Evolutionary conservation across 2,888 invertebrate genomes (phyloP).

Genomic region (Opisthograptis luteolata): DNA sequence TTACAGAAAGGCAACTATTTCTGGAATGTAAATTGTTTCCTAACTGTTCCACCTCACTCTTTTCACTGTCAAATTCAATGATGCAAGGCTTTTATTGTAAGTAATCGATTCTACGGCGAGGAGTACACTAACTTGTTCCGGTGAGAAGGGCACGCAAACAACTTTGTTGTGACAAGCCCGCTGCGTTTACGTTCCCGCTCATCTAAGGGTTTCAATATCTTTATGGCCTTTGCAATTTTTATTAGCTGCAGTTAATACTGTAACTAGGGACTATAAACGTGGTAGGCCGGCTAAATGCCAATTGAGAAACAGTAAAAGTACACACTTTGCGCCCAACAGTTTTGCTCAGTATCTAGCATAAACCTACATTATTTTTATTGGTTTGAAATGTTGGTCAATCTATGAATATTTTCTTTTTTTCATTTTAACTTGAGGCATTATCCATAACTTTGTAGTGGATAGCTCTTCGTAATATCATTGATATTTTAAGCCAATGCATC

Average conservation of each 20-base stretch:
- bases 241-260: neutral
- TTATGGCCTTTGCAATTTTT: neutral
- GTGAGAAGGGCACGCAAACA: constrained; percentile 8
- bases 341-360: neutral
- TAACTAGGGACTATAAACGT: neutral
- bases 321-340: neutral
- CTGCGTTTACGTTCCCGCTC: neutral
- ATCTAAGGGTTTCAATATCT: neutral
- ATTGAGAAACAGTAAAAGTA: constrained; percentile 1
- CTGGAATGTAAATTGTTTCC: constrained; percentile 17
- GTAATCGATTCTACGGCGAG: constrained; percentile 17
- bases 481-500: too few species aligned
- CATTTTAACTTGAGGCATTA: too few species aligned
- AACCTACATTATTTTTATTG: neutral
- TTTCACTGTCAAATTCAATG: constrained; percentile 33
- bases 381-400: too few species aligned
- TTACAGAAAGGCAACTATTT: constrained; percentile 18
- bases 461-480: too few species aligned
- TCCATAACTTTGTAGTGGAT: too few species aligned
- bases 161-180: constrained; percentile 1
- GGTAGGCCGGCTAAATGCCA: neutral
- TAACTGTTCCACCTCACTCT: constrained; percentile 31
- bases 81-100: constrained; percentile 22
- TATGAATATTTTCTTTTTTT: too few species aligned
- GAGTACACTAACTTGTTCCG: constrained; percentile 5